Evolutionary conservation across 2,113 vertebrate genomes (phyloP).

Genomic region (Ellobius talpinus): DNA sequence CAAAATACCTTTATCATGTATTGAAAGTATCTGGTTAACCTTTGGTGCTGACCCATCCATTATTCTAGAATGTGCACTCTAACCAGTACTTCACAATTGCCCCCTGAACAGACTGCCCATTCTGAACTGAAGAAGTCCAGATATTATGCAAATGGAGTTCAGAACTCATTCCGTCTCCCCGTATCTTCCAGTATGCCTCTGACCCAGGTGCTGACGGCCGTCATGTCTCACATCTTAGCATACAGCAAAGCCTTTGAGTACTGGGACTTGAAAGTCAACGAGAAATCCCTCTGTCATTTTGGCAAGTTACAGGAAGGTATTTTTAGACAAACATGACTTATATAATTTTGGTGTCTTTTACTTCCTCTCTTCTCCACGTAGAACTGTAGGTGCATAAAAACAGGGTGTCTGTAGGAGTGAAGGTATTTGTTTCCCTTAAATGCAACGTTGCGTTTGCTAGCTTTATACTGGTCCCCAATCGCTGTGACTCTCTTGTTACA

Average conservation of each 20-base stretch:
- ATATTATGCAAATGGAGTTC: neutral
- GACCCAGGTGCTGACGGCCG: conserved; percentile 45
- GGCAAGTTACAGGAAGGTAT: conserved; percentile 65
- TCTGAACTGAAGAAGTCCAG: neutral
- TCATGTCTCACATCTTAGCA: conserved; percentile 59
- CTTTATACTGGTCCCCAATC: neutral
- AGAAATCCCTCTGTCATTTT: conserved; percentile 71
- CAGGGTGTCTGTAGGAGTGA: neutral
- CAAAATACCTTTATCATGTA: conserved; percentile 67
- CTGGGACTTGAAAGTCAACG: conserved; percentile 72
- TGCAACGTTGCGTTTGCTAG: neutral
- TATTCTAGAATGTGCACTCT: conserved; percentile 16
- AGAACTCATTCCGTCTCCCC: neutral
- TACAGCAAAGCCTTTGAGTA: conserved; percentile 1
- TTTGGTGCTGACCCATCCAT: conserved; percentile 32
- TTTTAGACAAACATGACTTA: conserved; percentile 75
- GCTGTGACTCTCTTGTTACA: neutral
- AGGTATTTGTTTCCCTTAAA: neutral
- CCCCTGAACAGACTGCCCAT: conserved; percentile 2
- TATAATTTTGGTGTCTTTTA: conserved; percentile 64
- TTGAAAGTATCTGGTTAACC: conserved; percentile 55
- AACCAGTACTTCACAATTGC: conserved; percentile 43
- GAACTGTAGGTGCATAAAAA: conserved; percentile 13
- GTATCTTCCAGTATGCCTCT: conserved; percentile 29
- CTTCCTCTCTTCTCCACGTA: conserved; percentile 2